Base-by-base conservation (phyloP, 2,797 vertebrate species). In the Gallinago solitaria region DNA sequence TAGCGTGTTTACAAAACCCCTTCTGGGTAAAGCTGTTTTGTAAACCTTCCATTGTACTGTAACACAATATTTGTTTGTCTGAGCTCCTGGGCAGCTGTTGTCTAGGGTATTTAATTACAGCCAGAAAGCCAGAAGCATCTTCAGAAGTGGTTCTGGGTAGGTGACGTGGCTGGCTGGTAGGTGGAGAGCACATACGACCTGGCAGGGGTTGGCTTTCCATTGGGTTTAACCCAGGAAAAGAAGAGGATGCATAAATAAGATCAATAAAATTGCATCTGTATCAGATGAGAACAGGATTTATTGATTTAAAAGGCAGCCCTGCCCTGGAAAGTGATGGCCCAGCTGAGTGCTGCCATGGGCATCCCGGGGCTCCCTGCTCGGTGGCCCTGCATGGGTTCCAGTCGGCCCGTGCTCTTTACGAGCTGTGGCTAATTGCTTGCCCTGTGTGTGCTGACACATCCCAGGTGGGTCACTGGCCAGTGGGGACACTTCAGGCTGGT, bases 31-130 rank as follows among this genome's bases (percentile, higher is more conserved):
- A 81, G 84, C 79, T 83, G 84, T 60, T 91, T 50, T 47, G 24
- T 77, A 83, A 92, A 73, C 71, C 45, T 60, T 51, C 75, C 73
- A 30, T 45, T 94, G 83, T 92, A 3, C 56, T 57, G 51, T 60
- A 76, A 64, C 32, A 12, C 71, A 70, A 1, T 67, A n/a, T 71
- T 82, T 78, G 32, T 75, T 91, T 53, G 88, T 61, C 93, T 93
- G 93, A 96, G 92, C 61, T 96, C 43, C 14, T 68, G 79, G 73
- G 41, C 87, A 95, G 91, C 94, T 96, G 84, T 43, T 92, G 67
- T 74, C 75, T 89, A 18, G 74, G 87, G 25, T 81, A 9, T 91
- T 90, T 45, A 45, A 41, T 94, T 90, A 48, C 57, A 83, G 73
- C 61, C 61, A 33, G 90, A 53, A 76, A 83, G 68, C 75, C 18